Evolutionary conservation across 2,888 invertebrate genomes (phyloP).

Genomic region (Heliconius hortense): DNA sequence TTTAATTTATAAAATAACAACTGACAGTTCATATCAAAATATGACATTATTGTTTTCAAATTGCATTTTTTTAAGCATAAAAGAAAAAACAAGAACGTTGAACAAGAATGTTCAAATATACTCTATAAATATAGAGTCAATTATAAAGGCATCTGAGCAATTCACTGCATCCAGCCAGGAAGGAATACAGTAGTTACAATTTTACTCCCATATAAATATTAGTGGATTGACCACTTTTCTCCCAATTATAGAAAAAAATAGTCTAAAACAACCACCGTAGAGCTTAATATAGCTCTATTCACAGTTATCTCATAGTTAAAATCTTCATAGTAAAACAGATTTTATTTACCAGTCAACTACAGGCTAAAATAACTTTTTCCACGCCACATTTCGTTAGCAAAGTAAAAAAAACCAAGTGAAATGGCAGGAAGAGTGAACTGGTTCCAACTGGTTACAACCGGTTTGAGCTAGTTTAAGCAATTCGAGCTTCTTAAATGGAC

Average conservation of each 20-base stretch:
- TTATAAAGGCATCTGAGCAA: conserved; percentile 11
- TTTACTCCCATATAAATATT: conserved; percentile 12
- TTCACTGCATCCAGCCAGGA: conserved; percentile 20
- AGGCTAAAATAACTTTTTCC: not conserved
- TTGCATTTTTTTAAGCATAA: not conserved
- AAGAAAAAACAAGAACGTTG: too few relatives aligned
- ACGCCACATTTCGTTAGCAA: not conserved
- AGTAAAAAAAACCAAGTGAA: conserved; percentile 53
- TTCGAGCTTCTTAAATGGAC: conserved; percentile 39
- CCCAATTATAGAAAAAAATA: not conserved
- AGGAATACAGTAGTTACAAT: conserved; percentile 23
- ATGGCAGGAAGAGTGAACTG: conserved; percentile 61
- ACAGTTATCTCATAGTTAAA: not conserved
- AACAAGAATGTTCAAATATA: not conserved
- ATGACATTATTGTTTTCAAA: not conserved
- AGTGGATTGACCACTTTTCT: not conserved
- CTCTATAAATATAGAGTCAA: conserved; percentile 3
- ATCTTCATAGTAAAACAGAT: conserved; percentile 1
- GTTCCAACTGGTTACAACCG: conserved; percentile 49
- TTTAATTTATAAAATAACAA: too few relatives aligned
- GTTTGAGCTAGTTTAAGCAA: conserved; percentile 52
- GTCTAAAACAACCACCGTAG: not conserved
- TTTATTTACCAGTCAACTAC: conserved; percentile 1
- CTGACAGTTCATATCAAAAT: too few relatives aligned
- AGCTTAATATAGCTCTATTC: not conserved